These are phyloP conservation scores for Invenusta paracnida DNA, from an alignment of 2,888 invertebrate genomes.

Conservation along the genomic window DNA sequence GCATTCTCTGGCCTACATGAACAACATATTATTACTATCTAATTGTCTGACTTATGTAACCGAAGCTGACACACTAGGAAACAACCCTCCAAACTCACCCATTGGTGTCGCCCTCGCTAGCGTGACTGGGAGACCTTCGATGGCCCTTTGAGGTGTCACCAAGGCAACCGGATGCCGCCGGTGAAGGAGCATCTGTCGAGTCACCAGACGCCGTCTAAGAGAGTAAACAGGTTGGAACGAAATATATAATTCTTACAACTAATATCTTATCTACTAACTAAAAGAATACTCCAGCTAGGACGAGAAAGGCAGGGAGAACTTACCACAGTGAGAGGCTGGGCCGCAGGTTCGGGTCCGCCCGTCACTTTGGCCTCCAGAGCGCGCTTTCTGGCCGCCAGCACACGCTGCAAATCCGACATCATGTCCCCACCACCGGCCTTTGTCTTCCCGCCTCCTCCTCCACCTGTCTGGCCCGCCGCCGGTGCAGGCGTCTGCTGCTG, in stretches of 20 bases:
- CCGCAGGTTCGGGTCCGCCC: too few relatives aligned
- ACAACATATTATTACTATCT: too few relatives aligned
- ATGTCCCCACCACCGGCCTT: conserved; percentile 30
- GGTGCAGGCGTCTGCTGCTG: not conserved
- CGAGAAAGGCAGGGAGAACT: too few relatives aligned
- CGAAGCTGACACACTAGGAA: too few relatives aligned
- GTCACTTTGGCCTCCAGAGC: conserved; percentile 18
- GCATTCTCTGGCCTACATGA: too few relatives aligned
- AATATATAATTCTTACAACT: too few relatives aligned
- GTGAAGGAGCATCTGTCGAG: not conserved
- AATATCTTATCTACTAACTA: too few relatives aligned
- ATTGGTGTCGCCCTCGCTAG: not conserved
- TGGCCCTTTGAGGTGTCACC: too few relatives aligned
- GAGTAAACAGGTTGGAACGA: not conserved
- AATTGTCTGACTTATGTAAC: too few relatives aligned
- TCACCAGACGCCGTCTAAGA: not conserved
- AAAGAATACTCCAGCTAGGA: too few relatives aligned
- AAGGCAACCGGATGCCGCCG: not conserved
- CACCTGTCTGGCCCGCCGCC: not conserved
- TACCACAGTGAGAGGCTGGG: too few relatives aligned
- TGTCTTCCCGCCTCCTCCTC: not conserved
- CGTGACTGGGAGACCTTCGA: not conserved
- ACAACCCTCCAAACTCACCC: too few relatives aligned
- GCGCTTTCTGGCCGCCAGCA: conserved; percentile 34
- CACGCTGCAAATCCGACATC: conserved; percentile 41